Percentiles rank a stretch among this genome's conserved stretches.
These are phyloP conservation scores for Momotus momota DNA, from an alignment of 2,797 vertebrate species.

Conservation along the genomic window DNA sequence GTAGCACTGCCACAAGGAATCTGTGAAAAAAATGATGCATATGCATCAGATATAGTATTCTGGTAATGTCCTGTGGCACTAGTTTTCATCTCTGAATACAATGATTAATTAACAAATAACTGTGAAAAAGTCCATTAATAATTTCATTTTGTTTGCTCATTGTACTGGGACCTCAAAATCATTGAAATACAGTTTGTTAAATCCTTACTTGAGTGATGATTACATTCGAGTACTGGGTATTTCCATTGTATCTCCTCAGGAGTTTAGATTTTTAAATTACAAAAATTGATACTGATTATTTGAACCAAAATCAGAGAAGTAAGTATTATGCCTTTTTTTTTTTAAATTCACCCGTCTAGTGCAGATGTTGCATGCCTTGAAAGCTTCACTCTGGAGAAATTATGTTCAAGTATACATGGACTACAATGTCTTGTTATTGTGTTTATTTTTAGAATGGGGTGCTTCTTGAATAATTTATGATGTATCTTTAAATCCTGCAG, in stretches of 20 bases:
- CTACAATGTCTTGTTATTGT: not conserved
- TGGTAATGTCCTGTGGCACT: conserved; percentile 67
- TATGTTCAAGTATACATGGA: not conserved
- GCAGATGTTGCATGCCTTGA: not conserved
- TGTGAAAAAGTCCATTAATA: conserved; percentile 72
- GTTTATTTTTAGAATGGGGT: not conserved
- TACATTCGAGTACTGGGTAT: not conserved
- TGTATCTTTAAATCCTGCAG: not conserved
- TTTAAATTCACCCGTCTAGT: not conserved
- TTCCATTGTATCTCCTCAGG: not conserved
- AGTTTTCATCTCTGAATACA: conserved; percentile 52
- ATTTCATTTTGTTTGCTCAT: conserved; percentile 71
- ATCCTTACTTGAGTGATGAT: conserved; percentile 25
- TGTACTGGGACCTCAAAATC: conserved; percentile 32
- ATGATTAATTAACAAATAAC: conserved; percentile 73
- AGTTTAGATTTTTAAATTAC: not conserved
- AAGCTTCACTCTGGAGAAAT: not conserved
- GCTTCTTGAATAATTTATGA: not conserved
- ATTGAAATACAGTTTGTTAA: conserved; percentile 63
- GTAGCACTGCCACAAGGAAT: conserved; percentile 66
- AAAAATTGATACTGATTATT: not conserved
- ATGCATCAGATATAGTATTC: conserved; percentile 66
- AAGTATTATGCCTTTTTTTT: not conserved
- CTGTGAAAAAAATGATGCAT: conserved; percentile 60
- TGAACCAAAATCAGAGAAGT: not conserved